Conservation (phyloP, 2,797 vertebrate genomes). For the Otolemur crassicaudatus region DNA sequence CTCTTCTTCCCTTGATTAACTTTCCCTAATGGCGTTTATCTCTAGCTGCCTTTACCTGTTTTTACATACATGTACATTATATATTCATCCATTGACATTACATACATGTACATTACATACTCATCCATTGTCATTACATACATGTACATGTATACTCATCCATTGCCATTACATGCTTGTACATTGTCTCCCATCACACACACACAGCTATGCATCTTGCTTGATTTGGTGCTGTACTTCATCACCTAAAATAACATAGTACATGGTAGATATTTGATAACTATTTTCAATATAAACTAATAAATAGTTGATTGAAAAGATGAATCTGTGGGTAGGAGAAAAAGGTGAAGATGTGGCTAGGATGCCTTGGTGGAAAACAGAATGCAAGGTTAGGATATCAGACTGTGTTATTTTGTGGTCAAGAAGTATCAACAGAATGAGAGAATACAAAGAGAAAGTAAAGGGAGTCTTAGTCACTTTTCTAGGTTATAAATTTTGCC, state of each 20-base stretch:
- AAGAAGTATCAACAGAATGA: not conserved
- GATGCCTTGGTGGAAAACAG: not conserved
- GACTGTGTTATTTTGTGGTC: not conserved
- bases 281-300: conserved; percentile 23
- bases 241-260: not conserved
- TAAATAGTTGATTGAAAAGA: not conserved
- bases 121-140: not conserved
- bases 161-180: not conserved
- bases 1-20: not conserved
- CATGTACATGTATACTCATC: not conserved
- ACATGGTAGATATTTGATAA: not conserved
- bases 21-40: not conserved
- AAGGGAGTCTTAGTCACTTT: not conserved
- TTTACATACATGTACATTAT: not conserved
- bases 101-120: not conserved
- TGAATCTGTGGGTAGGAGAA: not conserved
- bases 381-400: not conserved
- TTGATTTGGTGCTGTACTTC: not conserved
- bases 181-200: not conserved
- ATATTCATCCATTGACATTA: not conserved
- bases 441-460: not conserved
- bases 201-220: not conserved
- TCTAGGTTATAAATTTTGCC: conserved; percentile 6
- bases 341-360: not conserved
- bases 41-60: not conserved